phyloP scores from a whole-genome alignment of 2,113 vertebrate genomes.

The Syrmaticus mikado region DNA sequence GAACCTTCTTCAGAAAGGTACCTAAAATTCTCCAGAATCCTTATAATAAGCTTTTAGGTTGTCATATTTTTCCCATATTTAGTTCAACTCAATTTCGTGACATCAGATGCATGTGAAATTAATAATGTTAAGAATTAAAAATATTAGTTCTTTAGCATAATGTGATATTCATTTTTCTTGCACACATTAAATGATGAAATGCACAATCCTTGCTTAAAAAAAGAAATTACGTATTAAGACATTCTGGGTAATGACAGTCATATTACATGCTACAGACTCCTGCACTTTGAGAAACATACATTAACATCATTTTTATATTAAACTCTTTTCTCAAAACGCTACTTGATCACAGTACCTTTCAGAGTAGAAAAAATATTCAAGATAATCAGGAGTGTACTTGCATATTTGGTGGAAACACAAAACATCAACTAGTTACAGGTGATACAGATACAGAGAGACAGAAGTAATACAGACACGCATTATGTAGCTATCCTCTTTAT shows the following conservation, averaged over 20 bases:
- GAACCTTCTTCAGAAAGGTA: neutral
- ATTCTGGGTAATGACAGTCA: neutral
- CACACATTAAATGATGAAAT: neutral
- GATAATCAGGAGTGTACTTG: accelerated
- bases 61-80: neutral
- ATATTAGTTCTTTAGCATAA: neutral
- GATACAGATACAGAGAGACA: neutral
- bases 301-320: neutral
- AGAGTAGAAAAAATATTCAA: neutral
- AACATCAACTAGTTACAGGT: neutral
- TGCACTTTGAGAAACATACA: neutral
- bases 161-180: neutral
- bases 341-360: neutral
- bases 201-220: neutral
- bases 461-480: neutral
- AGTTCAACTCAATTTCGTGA: neutral
- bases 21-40: neutral
- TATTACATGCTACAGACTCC: neutral
- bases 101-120: neutral
- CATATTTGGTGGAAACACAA: neutral
- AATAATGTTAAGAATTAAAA: neutral
- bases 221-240: neutral
- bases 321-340: neutral
- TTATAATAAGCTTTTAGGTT: neutral
- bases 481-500: neutral